Evolutionary conservation across 2,888 invertebrate species (phyloP).

Genomic region (Acanthosoma haemorrhoidale): DNA sequence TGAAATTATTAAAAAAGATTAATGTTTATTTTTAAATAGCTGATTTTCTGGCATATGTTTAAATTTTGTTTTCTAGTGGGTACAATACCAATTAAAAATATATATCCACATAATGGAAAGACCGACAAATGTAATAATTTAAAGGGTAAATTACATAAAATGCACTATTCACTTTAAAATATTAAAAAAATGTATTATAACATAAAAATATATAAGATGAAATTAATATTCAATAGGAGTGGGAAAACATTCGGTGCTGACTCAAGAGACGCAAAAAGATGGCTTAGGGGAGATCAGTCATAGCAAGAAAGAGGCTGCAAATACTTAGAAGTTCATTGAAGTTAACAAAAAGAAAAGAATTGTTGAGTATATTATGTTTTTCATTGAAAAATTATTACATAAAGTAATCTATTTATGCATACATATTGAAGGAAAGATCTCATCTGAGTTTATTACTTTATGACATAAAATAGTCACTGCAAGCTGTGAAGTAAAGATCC

Average conservation of each 20-base stretch:
- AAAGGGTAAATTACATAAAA: too few relatives aligned
- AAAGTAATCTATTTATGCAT: too few relatives aligned
- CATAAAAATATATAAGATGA: background rate
- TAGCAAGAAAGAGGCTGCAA: too few relatives aligned
- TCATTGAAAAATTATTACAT: too few relatives aligned
- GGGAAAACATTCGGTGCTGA: slow-evolving; percentile 72
- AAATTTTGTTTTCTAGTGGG: background rate
- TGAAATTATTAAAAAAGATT: too few relatives aligned
- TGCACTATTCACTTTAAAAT: background rate
- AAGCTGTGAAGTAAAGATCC: too few relatives aligned
- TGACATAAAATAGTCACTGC: too few relatives aligned
- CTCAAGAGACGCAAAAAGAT: slow-evolving; percentile 63
- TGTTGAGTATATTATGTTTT: too few relatives aligned
- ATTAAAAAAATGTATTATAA: background rate
- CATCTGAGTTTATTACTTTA: too few relatives aligned
- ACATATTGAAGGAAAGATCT: too few relatives aligned
- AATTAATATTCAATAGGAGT: slow-evolving; percentile 49
- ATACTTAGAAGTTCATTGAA: slow-evolving; percentile 8
- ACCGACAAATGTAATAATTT: too few relatives aligned
- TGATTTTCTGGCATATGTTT: background rate
- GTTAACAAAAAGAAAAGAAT: background rate
- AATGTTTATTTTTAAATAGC: too few relatives aligned
- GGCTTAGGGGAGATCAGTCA: slow-evolving; percentile 34
- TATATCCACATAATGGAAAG: background rate
- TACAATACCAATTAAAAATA: background rate